phyloP scores from a whole-genome alignment of 2,888 invertebrate species.

The Holacanthella duospinosa region DNA sequence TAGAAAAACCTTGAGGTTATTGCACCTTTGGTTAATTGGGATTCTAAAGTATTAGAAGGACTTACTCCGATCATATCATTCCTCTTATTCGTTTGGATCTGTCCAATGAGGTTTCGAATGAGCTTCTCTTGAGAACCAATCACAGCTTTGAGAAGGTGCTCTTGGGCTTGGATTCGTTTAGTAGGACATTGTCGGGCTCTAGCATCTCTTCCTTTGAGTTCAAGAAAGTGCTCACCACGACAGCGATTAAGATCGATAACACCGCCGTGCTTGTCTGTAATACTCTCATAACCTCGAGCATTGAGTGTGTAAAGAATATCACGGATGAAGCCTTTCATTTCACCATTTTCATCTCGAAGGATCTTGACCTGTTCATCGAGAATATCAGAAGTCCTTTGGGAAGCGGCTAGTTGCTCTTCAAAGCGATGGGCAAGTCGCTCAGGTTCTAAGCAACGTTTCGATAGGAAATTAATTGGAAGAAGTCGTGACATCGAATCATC shows the following conservation, averaged over 20 bases:
- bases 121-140: conserved; percentile 25
- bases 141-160: conserved; percentile 27
- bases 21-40: no score
- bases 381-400: not conserved
- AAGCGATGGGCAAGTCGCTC: not conserved
- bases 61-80: not conserved
- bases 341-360: not conserved
- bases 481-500: not conserved
- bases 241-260: conserved; percentile 26
- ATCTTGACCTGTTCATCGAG: not conserved
- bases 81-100: conserved; percentile 9
- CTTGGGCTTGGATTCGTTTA: conserved; percentile 19
- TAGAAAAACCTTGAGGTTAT: no score
- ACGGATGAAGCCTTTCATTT: not conserved
- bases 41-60: not conserved
- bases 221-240: conserved; percentile 28
- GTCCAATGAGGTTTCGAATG: conserved; percentile 15
- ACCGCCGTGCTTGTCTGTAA: conserved; percentile 29
- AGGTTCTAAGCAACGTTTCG: not conserved
- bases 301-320: conserved; percentile 32
- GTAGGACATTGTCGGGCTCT: conserved; percentile 12
- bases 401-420: not conserved
- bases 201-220: conserved; percentile 27
- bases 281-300: conserved; percentile 29
- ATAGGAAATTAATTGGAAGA: not conserved